Evolutionary conservation across 2,113 vertebrate species (phyloP).

Genomic region (Psettodes erumei): DNA sequence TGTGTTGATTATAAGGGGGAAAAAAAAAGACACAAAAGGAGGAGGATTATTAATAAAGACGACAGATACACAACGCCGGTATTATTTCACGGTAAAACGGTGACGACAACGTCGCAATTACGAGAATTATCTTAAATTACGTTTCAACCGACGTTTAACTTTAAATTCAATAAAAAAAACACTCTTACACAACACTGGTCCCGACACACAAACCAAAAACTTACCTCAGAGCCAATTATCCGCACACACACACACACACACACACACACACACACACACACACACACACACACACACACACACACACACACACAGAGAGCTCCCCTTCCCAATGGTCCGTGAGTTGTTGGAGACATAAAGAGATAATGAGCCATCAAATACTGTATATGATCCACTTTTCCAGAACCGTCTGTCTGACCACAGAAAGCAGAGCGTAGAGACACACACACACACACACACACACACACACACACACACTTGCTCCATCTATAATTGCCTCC

Average conservation of each 20-base stretch:
- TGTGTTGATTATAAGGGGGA: too few species aligned
- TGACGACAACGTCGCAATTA: too few species aligned
- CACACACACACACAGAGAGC: slow-evolving; percentile 8
- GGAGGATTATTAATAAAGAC: too few species aligned
- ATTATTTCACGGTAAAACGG: too few species aligned
- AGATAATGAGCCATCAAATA: slow-evolving; percentile 72
- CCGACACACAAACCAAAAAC: too few species aligned
- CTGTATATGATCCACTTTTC: slow-evolving; percentile 67
- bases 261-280: not conserved
- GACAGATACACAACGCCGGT: too few species aligned
- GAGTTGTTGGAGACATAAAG: slow-evolving; percentile 63
- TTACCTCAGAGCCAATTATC: too few species aligned
- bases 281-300: slow-evolving; percentile 35
- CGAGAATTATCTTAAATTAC: too few species aligned
- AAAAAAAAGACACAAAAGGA: not conserved
- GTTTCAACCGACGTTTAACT: too few species aligned
- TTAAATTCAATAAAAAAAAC: too few species aligned
- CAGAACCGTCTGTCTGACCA: slow-evolving; percentile 70
- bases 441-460: not conserved
- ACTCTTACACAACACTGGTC: too few species aligned
- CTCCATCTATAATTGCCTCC: slow-evolving; percentile 24
- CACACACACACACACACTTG: slow-evolving; percentile 29
- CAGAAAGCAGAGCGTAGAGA: slow-evolving; percentile 55
- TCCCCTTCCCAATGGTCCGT: slow-evolving; percentile 34
- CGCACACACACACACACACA: too few species aligned